Base-by-base conservation (phyloP, 2,797 vertebrate genomes). In the Pteronotus mesoamericanus region DNA sequence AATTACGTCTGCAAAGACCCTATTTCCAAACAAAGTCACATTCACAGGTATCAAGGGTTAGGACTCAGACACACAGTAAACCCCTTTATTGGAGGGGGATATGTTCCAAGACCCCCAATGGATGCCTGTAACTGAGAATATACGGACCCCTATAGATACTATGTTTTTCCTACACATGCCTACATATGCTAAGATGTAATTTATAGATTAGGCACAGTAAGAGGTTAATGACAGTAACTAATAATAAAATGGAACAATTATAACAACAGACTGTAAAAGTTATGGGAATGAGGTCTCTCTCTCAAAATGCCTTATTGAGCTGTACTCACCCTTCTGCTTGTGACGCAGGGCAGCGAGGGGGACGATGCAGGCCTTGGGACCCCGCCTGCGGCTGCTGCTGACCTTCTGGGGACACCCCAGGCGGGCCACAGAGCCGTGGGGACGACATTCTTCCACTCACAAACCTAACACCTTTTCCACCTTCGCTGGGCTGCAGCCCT, bases 351-450 rank as follows among this genome's bases (percentile, higher is more conserved):
- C 42, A 37, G n/a, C 37, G 3, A 12, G 55, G 10, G 29, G 55
- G 14, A 21, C 0, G 3, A 5, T 6, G 3, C 37, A n/a, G 39
- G 37, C 16, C 9, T 6, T 2, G 9, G 2, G 14, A 7, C 16
- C 2, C 37, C 3, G 37, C 3, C 34, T 21, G 12, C 2, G 37
- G 6, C 55, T 2, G 24, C 37, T 4, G 3, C 26, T 32, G 55
- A 5, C 29, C 26, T 21, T n/a, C 44, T 12, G 18, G 11, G 5
- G 18, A 22, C 19, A 6, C 4, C 9, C n/a, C 72, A 12, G 18
- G 44, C 19, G 32, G 72, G 3, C 12, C 71, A 5, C 9, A 1
- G 9, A 21, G 72, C 32, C 32, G 0, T 6, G 72, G 6, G 0
- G 5, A 12, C 21, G 26, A 44, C 10, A 7, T 22, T 2, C 26